Evolutionary conservation across 2,888 invertebrate species (phyloP), one percentile per base, ranked within the genome.

Genomic region (Eucera pruinosa): DNA sequence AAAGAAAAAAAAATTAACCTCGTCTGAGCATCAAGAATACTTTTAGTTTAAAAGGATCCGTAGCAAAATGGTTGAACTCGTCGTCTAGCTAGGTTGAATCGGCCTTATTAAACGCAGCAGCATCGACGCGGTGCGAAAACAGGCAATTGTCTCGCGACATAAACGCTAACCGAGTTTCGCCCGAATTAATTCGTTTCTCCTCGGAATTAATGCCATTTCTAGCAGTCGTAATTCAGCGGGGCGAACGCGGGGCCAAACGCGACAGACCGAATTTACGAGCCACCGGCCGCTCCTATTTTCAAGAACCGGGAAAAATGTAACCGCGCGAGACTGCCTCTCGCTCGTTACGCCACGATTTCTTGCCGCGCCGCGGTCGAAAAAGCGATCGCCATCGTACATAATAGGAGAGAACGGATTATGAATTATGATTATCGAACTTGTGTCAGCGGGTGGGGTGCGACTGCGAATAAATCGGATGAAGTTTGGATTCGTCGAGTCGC

Each of bases 111-210:
- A 41, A 70, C 27, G 45, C 33, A 13, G 20, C 36, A 9, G 25
- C 27, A 36, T 57, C 48, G 45, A 36, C 9, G 68, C n/a, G 5
- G 2, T n/a, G 18, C 23, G 48, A 33, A 50, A 50, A 50, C 39
- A 50, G 11, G 57, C 70, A 70, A 70, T 69, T 39, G 55, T 55
- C 18, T 11, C 41, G 23, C 39, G 30, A 20, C n/a, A 52, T 13
- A 27, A 27, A 50, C 41, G 41, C 18, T 48, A 58, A 25, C 27
- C 43, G 50, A 55, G 18, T 48, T 54, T n/a, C 58, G 20, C 2
- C 47, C 47, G 23, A 65, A 78, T 55, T 48, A 78, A 78, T 78
- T 60, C 69, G 78, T 77, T 69, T 55, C 78, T 43, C 69, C 54
- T 13, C 36, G 64, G 48, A 54, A 75, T 65, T 60, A 75, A 69